These are phyloP conservation scores for Coptodon bakossiorum DNA, from an alignment of 2,113 vertebrate genomes.

Conservation along the genomic window DNA sequence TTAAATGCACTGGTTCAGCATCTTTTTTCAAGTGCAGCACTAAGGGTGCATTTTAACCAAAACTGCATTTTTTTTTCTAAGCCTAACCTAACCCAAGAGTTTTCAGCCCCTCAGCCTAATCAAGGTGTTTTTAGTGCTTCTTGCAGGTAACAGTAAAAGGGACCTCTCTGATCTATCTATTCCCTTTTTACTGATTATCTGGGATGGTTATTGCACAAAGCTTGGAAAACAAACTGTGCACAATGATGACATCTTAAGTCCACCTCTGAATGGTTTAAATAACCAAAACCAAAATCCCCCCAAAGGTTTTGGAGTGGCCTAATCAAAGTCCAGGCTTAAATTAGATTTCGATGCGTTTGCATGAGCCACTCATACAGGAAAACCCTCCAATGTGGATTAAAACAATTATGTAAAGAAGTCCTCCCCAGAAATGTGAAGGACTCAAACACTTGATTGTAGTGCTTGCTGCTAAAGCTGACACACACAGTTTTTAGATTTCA, in stretches of 20 bases:
- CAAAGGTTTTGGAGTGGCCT: neutral
- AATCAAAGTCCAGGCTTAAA: neutral
- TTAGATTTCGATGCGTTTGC: neutral
- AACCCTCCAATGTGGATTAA: neutral
- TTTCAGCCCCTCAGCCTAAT: neutral
- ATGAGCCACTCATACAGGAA: neutral
- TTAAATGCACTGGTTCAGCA: neutral
- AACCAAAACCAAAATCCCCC: fast-evolving
- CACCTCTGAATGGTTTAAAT: neutral
- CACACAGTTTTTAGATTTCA: neutral
- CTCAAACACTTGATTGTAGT: neutral
- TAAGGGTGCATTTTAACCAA: neutral
- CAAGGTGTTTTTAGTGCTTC: neutral
- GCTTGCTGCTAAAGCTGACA: neutral
- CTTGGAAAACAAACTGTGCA: neutral
- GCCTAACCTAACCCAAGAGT: neutral
- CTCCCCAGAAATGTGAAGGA: neutral
- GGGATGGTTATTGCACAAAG: neutral
- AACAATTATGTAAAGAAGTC: neutral
- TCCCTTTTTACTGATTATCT: neutral
- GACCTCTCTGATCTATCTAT: neutral
- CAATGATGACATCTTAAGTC: neutral
- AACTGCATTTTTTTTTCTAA: neutral
- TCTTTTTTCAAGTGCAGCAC: neutral
- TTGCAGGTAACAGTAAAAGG: neutral